Percentiles rank a stretch among this genome's conserved stretches.
phyloP scores from a whole-genome alignment of 2,888 invertebrate genomes.

The Caradrina kadenii region DNA sequence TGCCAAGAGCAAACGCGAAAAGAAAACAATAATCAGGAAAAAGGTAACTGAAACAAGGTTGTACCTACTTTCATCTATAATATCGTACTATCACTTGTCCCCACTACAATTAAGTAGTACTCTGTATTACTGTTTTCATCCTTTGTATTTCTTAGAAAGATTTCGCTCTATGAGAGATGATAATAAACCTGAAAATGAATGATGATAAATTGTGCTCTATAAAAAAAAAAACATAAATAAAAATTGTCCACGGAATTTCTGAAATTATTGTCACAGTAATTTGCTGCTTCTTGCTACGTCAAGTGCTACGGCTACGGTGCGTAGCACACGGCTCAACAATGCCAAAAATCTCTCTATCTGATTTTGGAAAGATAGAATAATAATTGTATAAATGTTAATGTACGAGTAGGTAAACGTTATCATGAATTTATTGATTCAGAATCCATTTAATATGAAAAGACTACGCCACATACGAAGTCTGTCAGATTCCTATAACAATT shows the following conservation, averaged over 20 bases:
- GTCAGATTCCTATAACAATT: too few species aligned
- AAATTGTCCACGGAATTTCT: neutral
- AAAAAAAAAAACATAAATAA: neutral
- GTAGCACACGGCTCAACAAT: neutral
- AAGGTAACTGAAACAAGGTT: neutral
- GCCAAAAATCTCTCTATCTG: neutral
- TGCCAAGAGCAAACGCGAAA: neutral
- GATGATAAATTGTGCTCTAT: slow-evolving; percentile 3
- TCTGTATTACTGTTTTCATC: neutral
- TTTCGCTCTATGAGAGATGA: neutral
- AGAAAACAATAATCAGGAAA: neutral
- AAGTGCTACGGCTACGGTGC: neutral
- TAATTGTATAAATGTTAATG: too few species aligned
- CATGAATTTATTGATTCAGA: too few species aligned
- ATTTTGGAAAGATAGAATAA: neutral
- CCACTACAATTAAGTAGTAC: neutral
- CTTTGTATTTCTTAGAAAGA: neutral
- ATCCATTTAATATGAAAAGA: too few species aligned
- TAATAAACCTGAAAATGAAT: slow-evolving; percentile 39
- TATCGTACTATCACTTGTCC: neutral
- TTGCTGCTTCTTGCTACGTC: neutral
- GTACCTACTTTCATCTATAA: slow-evolving; percentile 5
- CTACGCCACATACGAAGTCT: too few species aligned
- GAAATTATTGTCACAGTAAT: neutral
- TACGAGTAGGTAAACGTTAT: neutral